A percentile compares a stretch with the other conserved stretches of the same genome.
phyloP scores from a whole-genome alignment of 2,113 vertebrate genomes.

The Mirza zaza region DNA sequence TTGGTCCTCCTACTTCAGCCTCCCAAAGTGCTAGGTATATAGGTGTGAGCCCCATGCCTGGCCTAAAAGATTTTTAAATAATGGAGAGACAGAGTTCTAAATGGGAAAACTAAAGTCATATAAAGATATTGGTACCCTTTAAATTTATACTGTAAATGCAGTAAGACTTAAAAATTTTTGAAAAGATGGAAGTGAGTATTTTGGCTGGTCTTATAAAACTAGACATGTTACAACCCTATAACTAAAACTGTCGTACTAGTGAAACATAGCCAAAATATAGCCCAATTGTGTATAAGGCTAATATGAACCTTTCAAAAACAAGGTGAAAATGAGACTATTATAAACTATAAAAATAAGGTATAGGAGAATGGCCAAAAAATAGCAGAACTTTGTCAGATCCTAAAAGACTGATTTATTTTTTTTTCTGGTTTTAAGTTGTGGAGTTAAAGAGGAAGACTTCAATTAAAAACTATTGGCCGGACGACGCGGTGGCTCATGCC shows the following conservation, averaged over 20 bases:
- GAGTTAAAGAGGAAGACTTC: neutral
- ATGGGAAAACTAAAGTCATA: neutral
- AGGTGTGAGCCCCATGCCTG: too few relatives aligned
- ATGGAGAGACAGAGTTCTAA: neutral
- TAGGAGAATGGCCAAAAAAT: constrained; percentile 21
- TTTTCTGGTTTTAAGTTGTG: constrained; percentile 17
- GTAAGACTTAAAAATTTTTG: neutral
- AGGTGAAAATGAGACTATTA: neutral
- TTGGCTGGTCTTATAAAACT: neutral
- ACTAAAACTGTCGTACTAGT: neutral
- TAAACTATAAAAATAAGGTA: neutral
- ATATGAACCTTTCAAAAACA: neutral
- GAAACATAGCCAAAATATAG: neutral
- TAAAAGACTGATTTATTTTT: neutral
- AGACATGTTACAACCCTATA: neutral
- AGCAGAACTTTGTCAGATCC: neutral
- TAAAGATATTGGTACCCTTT: neutral
- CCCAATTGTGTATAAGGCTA: neutral
- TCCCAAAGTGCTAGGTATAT: too few relatives aligned
- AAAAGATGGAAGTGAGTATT: neutral
- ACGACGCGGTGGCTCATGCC: too few relatives aligned
- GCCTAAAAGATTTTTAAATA: neutral
- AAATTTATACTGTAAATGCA: neutral
- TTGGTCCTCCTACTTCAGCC: too few relatives aligned
- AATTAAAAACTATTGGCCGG: neutral